Conservation (phyloP, 2,888 invertebrate species). For the Eremobia ochroleuca region DNA sequence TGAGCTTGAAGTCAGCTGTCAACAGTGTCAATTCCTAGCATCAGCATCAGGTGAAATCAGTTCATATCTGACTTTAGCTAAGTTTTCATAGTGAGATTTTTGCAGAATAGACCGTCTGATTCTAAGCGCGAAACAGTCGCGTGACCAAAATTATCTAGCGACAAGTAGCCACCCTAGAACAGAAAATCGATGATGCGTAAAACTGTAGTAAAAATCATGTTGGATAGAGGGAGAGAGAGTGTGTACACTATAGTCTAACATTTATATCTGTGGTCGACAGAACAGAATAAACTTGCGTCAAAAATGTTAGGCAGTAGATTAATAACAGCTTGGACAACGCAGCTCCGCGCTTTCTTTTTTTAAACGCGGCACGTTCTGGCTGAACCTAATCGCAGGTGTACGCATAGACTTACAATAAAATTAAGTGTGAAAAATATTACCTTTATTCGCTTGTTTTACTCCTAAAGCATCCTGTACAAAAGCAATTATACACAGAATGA, state of each 20-base stretch:
- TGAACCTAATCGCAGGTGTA: neutral
- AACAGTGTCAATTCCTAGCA: neutral
- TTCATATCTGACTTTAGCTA: neutral
- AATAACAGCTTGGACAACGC: neutral
- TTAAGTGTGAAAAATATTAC: neutral
- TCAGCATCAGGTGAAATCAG: neutral
- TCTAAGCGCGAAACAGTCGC: constrained; percentile 36
- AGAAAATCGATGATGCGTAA: constrained; percentile 44
- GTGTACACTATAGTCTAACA: neutral
- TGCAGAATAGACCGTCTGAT: neutral
- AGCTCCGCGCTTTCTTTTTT: neutral
- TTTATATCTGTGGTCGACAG: neutral
- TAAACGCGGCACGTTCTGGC: neutral
- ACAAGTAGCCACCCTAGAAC: constrained; percentile 16
- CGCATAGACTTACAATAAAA: neutral
- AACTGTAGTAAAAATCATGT: constrained; percentile 1
- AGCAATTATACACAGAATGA: too few relatives aligned
- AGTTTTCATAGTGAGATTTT: neutral
- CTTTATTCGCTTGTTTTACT: neutral
- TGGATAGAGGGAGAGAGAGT: neutral
- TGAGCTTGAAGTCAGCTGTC: neutral
- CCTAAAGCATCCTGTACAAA: too few relatives aligned
- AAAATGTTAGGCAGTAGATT: neutral
- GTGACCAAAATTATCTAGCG: constrained; percentile 50
- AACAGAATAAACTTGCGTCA: neutral